Conservation (phyloP, 2,888 invertebrate genomes). For the Ligdia adustata region DNA sequence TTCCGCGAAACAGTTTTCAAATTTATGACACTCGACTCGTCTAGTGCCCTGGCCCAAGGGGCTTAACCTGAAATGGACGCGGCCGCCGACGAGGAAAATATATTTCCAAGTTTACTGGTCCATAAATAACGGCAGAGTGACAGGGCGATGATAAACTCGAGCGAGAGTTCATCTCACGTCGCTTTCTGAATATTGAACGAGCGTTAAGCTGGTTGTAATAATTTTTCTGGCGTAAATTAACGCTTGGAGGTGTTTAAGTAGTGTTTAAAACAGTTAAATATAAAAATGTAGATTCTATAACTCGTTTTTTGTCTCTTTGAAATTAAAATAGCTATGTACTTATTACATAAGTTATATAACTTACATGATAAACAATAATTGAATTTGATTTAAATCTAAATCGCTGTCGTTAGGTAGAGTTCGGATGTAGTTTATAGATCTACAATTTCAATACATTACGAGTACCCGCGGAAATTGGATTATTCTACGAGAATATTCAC, state of each 20-base stretch:
- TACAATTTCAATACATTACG: too few species aligned
- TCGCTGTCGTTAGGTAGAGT: too few species aligned
- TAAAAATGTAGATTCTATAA: too few species aligned
- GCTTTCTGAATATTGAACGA: constrained; percentile 76
- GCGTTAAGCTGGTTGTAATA: constrained; percentile 56
- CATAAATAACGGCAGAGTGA: constrained; percentile 83
- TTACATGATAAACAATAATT: too few species aligned
- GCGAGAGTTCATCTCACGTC: constrained; percentile 76
- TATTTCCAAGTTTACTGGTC: constrained; percentile 83
- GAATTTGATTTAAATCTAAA: too few species aligned
- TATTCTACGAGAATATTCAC: too few species aligned
- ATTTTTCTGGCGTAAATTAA: constrained; percentile 49
- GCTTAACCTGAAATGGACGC: constrained; percentile 82
- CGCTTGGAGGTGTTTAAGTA: constrained; percentile 11
- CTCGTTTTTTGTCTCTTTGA: too few species aligned
- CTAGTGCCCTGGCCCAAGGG: constrained; percentile 78
- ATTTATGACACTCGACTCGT: constrained; percentile 82
- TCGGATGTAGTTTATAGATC: too few species aligned
- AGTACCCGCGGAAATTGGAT: too few species aligned
- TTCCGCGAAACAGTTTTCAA: constrained; percentile 78
- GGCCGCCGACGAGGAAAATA: constrained; percentile 78
- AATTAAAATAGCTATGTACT: too few species aligned
- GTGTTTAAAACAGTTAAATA: too few species aligned
- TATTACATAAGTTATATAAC: too few species aligned
- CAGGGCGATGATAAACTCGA: constrained; percentile 81